Conservation (phyloP, 2,888 invertebrate species). For the Andrena trimmerana region DNA sequence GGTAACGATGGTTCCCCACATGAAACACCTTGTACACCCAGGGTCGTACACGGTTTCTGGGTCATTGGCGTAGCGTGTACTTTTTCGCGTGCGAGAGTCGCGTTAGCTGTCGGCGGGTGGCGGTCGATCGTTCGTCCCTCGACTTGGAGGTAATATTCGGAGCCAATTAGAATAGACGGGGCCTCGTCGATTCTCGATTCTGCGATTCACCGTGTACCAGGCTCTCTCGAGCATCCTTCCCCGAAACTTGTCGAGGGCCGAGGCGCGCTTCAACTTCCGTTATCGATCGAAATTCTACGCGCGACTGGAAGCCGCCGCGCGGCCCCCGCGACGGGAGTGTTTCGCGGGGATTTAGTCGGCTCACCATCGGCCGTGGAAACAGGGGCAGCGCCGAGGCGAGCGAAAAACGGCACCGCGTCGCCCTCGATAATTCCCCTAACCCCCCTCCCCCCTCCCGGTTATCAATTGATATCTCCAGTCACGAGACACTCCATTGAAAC, state of each 20-base stretch:
- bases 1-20: not conserved
- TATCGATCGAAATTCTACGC: slow-evolving; percentile 35
- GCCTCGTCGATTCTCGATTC: slow-evolving; percentile 38
- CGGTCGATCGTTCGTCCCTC: slow-evolving; percentile 66
- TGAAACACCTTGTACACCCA: slow-evolving; percentile 7
- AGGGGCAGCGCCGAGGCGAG: too few relatives aligned
- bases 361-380: too few relatives aligned
- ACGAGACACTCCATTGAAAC: not conserved
- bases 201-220: slow-evolving; percentile 42
- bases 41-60: slow-evolving; percentile 40
- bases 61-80: slow-evolving; percentile 58
- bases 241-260: slow-evolving; percentile 13
- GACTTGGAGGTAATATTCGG: slow-evolving; percentile 55
- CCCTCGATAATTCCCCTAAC: not conserved
- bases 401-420: not conserved
- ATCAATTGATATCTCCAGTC: slow-evolving; percentile 9
- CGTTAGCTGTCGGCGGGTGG: slow-evolving; percentile 39
- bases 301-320: not conserved
- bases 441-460: not conserved
- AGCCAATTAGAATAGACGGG: slow-evolving; percentile 61
- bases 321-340: too few relatives aligned
- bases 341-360: too few relatives aligned
- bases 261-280: slow-evolving; percentile 14
- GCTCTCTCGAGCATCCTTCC: slow-evolving; percentile 21
- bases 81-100: slow-evolving; percentile 57